Base-by-base conservation (phyloP, 2,797 vertebrate species). In the Lagocephalus sceleratus region DNA sequence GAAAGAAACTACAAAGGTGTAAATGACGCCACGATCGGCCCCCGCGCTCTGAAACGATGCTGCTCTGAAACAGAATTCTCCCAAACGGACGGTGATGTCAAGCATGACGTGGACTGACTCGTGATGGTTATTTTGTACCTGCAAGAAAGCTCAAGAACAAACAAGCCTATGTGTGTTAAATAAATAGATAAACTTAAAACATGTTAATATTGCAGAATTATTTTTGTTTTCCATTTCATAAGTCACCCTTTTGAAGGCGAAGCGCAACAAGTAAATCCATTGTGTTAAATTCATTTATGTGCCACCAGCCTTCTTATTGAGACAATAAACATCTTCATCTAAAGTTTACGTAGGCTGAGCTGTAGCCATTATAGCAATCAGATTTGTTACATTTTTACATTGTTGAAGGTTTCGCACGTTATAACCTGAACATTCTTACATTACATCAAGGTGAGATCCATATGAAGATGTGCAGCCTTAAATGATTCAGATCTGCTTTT, bases 31-130 rank as follows among this genome's bases (percentile, higher is more conserved):
- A 20, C 17, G 40, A 40, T 57, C 10, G 40, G 25, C 12, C 39
- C 48, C 49, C 40, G 16, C 29, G 19, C 19, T 17, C 40, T 48
- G 39, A 49, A 41, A 7, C 50, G 46, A 52, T 52, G 51, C 68
- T 8, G 69, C 14, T 53, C 19, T 43, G 22, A 39, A 51, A 48
- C 20, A 51, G 38, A 61, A 40, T 35, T n/a, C 19, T 35, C 9
- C 15, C 19, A 5, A 17, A 20, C 12, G 32, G 41, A 19, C 5
- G 55, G 32, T 20, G 51, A 29, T 5, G 20, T 10, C 12, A 35
- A 35, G 42, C 20, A n/a, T 22, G 47, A 57, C 3, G 25, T 32
- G 47, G 23, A 43, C 40, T 16, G 1, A 47, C 2, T 54, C 14
- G 8, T 12, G 23, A 20, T 42, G 49, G 62, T 12, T 29, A 45